phyloP scores from a whole-genome alignment of 2,888 invertebrate genomes.

The Nipponacmea schrenckii region DNA sequence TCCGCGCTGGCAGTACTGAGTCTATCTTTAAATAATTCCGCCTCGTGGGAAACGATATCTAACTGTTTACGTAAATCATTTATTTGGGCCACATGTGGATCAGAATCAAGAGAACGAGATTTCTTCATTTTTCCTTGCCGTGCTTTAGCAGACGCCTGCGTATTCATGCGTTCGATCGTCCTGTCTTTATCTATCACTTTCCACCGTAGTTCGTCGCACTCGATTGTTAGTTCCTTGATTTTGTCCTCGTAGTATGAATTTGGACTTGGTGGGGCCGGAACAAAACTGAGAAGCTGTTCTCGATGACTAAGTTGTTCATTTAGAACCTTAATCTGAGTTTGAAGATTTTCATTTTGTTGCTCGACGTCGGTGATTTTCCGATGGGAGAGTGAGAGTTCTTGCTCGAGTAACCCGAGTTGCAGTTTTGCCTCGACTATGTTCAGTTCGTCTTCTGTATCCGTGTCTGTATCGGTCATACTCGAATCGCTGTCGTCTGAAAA shows the following conservation, averaged over 20 bases:
- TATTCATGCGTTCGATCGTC: conserved; percentile 80
- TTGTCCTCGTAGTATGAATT: conserved; percentile 74
- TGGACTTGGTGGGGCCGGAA: conserved; percentile 45
- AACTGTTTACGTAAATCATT: conserved; percentile 80
- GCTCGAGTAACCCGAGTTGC: conserved; percentile 87
- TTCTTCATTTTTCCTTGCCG: conserved; percentile 44
- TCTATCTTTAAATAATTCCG: conserved; percentile 76
- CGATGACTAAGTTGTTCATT: conserved; percentile 46
- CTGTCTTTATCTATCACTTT: conserved; percentile 82
- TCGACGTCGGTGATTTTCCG: conserved; percentile 87
- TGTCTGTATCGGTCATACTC: conserved; percentile 1
- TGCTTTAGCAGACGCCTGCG: conserved; percentile 29
- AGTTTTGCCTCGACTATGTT: conserved; percentile 79
- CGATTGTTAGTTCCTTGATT: conserved; percentile 73
- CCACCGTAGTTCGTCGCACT: conserved; percentile 79
- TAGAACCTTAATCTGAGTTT: conserved; percentile 47
- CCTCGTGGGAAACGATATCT: conserved; percentile 83
- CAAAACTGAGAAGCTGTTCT: conserved; percentile 29
- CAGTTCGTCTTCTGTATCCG: conserved; percentile 68
- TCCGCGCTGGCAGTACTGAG: conserved; percentile 74
- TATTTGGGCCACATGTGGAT: conserved; percentile 30
- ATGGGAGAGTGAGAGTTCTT: conserved; percentile 85
- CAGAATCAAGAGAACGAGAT: conserved; percentile 66
- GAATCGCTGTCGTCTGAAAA: conserved; percentile 4
- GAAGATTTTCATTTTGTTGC: conserved; percentile 76